Evolutionary conservation across 1,140 invertebrate species (phyloP).

Genomic region (Andrena cerasifolii): DNA sequence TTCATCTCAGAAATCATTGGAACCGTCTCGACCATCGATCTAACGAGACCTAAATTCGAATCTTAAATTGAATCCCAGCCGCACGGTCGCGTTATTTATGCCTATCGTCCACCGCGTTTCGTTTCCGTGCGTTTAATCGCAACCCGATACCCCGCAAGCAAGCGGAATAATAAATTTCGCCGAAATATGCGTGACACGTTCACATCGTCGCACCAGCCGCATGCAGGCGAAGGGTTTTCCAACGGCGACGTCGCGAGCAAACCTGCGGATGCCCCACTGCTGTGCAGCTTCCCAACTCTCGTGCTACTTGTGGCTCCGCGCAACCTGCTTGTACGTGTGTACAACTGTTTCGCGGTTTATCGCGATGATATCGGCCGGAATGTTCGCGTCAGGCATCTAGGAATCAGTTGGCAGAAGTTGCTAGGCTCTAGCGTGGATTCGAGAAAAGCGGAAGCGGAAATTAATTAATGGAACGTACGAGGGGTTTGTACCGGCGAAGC

Average conservation of each 20-base stretch:
- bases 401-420: background rate
- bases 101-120: background rate
- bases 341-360: conserved; percentile 21
- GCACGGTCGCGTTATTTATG: conserved; percentile 11
- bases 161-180: conserved; percentile 20
- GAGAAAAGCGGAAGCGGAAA: background rate
- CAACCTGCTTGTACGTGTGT: background rate
- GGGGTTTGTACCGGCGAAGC: no score
- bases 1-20: background rate
- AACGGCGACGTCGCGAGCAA: background rate
- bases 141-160: background rate
- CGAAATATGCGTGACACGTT: conserved; percentile 24
- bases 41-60: background rate
- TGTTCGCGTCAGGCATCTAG: background rate
- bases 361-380: background rate
- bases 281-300: background rate
- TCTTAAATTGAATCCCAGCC: background rate
- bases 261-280: background rate
- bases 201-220: background rate
- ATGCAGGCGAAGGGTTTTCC: background rate
- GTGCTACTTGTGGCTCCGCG: background rate
- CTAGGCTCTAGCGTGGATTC: background rate
- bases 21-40: background rate
- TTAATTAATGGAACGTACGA: background rate
- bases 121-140: conserved; percentile 20